Percentiles rank a stretch among this genome's conserved stretches.
phyloP scores from a whole-genome alignment of 2,797 vertebrate species.

The Phoeniculus purpureus region DNA sequence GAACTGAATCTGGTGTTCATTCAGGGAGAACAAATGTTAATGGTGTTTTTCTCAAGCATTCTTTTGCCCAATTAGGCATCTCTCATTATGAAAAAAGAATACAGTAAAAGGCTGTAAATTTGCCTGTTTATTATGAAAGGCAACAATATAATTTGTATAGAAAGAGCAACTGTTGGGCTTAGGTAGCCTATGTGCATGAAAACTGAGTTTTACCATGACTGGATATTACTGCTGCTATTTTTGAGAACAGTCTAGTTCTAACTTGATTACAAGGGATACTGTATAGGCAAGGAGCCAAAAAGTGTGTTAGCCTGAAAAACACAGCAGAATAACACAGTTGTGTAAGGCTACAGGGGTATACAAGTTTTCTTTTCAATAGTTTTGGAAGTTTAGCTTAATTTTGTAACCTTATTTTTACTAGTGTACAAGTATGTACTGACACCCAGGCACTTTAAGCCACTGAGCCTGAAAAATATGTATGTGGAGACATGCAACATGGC shows the following conservation, averaged over 20 bases:
- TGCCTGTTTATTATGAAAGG: slow-evolving; percentile 77
- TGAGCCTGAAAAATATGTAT: not conserved
- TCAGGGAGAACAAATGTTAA: slow-evolving; percentile 74
- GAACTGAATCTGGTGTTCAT: slow-evolving; percentile 62
- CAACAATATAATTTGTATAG: slow-evolving; percentile 80
- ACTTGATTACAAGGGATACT: not conserved
- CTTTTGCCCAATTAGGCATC: slow-evolving; percentile 66
- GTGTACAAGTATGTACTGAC: rapidly evolving
- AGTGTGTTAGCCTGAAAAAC: not conserved
- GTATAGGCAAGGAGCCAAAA: not conserved
- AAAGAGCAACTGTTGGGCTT: slow-evolving; percentile 74
- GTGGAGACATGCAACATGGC: not conserved
- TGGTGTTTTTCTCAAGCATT: slow-evolving; percentile 64
- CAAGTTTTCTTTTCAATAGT: not conserved
- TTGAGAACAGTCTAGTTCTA: slow-evolving; percentile 37
- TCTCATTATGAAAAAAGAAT: slow-evolving; percentile 75
- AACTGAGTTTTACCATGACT: slow-evolving; percentile 8
- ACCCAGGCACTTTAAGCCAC: not conserved
- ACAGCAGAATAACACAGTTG: not conserved
- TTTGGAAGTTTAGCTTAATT: not conserved
- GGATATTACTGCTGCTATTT: slow-evolving; percentile 24
- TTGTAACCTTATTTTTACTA: not conserved
- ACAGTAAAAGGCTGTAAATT: slow-evolving; percentile 80
- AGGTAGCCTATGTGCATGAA: slow-evolving; percentile 63
- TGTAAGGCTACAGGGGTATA: not conserved